Evolutionary conservation across 2,888 invertebrate species (phyloP).

Genomic region (Spicauda simplicius): DNA sequence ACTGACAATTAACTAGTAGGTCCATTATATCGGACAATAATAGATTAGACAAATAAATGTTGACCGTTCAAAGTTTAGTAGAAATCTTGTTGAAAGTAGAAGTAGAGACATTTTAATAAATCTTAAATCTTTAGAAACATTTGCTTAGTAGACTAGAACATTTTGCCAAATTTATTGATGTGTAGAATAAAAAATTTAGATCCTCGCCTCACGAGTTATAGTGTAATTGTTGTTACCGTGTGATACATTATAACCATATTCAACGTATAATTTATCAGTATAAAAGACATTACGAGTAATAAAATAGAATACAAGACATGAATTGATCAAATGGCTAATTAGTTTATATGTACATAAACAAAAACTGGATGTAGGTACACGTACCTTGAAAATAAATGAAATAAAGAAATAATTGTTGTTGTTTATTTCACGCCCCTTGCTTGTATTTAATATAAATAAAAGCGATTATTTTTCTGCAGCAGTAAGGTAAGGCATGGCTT

Average conservation of each 20-base stretch:
- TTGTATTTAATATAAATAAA: too few species aligned
- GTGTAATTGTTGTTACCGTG: not conserved
- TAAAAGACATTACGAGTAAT: not conserved
- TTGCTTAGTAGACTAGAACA: too few species aligned
- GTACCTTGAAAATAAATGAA: conserved; percentile 31
- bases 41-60: too few species aligned
- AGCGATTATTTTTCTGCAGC: too few species aligned
- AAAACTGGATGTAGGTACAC: conserved; percentile 25
- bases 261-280: not conserved
- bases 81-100: too few species aligned
- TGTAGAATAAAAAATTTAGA: not conserved
- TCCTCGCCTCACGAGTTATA: not conserved
- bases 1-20: not conserved
- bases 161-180: not conserved
- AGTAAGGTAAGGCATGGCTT: too few species aligned
- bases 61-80: too few species aligned
- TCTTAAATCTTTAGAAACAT: too few species aligned
- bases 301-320: not conserved
- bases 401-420: conserved; percentile 4
- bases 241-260: not conserved
- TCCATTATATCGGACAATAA: not conserved
- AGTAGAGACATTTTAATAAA: too few species aligned
- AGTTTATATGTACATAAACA: conserved; percentile 6
- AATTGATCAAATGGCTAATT: conserved; percentile 20
- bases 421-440: not conserved